These are phyloP conservation scores for Bemisia tabaci DNA, from an alignment of 1,140 invertebrate species.

Conservation along the genomic window DNA sequence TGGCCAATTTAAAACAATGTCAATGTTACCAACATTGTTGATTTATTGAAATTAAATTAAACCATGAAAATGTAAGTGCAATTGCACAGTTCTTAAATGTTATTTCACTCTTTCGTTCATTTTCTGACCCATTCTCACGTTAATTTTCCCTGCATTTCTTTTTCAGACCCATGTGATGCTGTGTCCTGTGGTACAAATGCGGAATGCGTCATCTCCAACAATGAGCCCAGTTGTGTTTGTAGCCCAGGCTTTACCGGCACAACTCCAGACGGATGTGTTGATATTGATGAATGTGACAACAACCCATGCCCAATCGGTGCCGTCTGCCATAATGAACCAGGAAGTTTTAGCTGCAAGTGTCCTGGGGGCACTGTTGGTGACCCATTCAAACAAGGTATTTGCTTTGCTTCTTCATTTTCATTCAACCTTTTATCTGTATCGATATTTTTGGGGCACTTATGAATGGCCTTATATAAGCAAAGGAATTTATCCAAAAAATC, in stretches of 20 bases:
- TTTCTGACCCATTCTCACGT: too few relatives aligned
- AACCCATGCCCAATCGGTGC: slow-evolving; percentile 67
- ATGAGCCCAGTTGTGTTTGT: slow-evolving; percentile 70
- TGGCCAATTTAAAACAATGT: too few relatives aligned
- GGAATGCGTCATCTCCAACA: slow-evolving; percentile 73
- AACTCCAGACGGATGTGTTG: slow-evolving; percentile 58
- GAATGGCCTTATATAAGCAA: too few relatives aligned
- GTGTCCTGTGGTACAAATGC: slow-evolving; percentile 72
- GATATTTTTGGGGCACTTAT: too few relatives aligned
- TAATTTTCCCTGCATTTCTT: slow-evolving; percentile 17
- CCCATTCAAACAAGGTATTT: slow-evolving; percentile 41
- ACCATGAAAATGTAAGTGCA: too few relatives aligned
- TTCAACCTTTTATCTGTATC: too few relatives aligned
- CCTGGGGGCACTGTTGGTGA: slow-evolving; percentile 55
- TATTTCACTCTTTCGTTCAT: too few relatives aligned
- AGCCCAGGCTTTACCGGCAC: slow-evolving; percentile 57
- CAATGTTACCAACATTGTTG: too few relatives aligned
- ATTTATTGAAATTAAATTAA: too few relatives aligned
- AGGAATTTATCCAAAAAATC: too few relatives aligned
- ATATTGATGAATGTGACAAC: slow-evolving; percentile 69
- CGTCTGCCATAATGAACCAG: slow-evolving; percentile 75
- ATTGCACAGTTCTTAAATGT: too few relatives aligned
- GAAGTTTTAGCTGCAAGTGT: slow-evolving; percentile 75
- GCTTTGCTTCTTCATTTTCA: too few relatives aligned
- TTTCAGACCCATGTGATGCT: slow-evolving; percentile 75